phyloP scores from a whole-genome alignment of 2,888 invertebrate species.

The Andrena trimmerana region DNA sequence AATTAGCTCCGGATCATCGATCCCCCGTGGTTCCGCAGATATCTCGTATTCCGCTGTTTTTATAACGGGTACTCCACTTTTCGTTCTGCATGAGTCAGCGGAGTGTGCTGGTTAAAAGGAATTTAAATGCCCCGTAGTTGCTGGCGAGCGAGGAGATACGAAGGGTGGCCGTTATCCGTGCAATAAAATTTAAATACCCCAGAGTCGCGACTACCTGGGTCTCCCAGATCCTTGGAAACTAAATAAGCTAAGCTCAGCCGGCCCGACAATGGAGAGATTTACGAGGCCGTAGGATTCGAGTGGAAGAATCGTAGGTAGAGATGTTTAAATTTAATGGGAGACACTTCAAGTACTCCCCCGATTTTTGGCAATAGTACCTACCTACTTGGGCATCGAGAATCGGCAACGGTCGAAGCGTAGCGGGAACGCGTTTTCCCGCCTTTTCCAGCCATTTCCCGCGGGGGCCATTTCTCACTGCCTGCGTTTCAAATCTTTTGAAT shows the following conservation, averaged over 20 bases:
- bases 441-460: slow-evolving; percentile 5
- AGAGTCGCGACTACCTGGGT: neutral
- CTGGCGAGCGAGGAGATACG: neutral
- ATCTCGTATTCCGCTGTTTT: neutral
- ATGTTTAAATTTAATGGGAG: neutral
- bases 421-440: slow-evolving; percentile 32
- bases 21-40: neutral
- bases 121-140: slow-evolving; percentile 27
- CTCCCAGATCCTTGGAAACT: neutral
- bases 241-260: neutral
- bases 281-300: neutral
- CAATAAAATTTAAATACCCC: slow-evolving; percentile 24
- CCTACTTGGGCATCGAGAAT: neutral
- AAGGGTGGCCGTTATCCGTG: neutral
- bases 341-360: neutral
- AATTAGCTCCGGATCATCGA: slow-evolving; percentile 10
- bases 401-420: neutral
- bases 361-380: neutral
- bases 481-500: slow-evolving; percentile 13
- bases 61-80: neutral
- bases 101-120: neutral
- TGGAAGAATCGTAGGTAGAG: neutral
- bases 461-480: neutral
- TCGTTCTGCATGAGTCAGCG: neutral
- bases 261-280: neutral